Evolutionary conservation across 2,113 vertebrate species (phyloP).

Genomic region (Heloderma charlesbogerti): DNA sequence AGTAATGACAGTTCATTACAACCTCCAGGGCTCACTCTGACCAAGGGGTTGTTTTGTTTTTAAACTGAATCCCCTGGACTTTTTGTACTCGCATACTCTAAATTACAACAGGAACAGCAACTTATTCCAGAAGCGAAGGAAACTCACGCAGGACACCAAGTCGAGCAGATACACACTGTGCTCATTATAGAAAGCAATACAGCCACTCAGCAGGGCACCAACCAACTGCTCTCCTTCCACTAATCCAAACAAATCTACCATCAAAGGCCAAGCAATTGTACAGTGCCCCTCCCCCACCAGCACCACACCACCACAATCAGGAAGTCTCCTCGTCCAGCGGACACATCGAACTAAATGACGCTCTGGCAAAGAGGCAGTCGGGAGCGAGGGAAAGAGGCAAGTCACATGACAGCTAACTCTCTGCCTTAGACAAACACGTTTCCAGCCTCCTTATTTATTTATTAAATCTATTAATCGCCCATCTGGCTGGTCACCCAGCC

Average conservation of each 20-base stretch:
- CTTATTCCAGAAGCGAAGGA: slow-evolving; percentile 34
- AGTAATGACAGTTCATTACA: background rate
- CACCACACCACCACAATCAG: slow-evolving; percentile 62
- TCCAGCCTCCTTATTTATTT: no score
- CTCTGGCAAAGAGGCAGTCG: slow-evolving; percentile 42
- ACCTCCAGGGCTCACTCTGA: background rate
- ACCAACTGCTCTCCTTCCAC: slow-evolving; percentile 54
- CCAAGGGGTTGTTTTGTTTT: background rate
- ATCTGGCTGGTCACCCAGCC: no score
- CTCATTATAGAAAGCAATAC: slow-evolving; percentile 38
- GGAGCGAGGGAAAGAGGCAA: background rate
- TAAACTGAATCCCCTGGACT: background rate
- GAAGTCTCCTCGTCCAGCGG: slow-evolving; percentile 70
- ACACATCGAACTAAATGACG: slow-evolving; percentile 60
- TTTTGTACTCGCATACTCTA: background rate
- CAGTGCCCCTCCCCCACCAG: slow-evolving; percentile 42
- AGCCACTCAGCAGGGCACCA: slow-evolving; percentile 63
- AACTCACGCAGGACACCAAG: slow-evolving; percentile 55
- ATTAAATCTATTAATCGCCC: no score
- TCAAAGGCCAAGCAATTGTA: slow-evolving; percentile 32
- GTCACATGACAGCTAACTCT: slow-evolving; percentile 61
- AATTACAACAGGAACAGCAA: slow-evolving; percentile 3
- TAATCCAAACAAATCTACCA: slow-evolving; percentile 72
- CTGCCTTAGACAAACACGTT: slow-evolving; percentile 5
- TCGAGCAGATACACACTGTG: slow-evolving; percentile 48